Percentiles rank a stretch among this genome's conserved stretches.
Evolutionary conservation across 2,888 invertebrate genomes (phyloP).

Genomic region (Drosophila subquinaria): DNA sequence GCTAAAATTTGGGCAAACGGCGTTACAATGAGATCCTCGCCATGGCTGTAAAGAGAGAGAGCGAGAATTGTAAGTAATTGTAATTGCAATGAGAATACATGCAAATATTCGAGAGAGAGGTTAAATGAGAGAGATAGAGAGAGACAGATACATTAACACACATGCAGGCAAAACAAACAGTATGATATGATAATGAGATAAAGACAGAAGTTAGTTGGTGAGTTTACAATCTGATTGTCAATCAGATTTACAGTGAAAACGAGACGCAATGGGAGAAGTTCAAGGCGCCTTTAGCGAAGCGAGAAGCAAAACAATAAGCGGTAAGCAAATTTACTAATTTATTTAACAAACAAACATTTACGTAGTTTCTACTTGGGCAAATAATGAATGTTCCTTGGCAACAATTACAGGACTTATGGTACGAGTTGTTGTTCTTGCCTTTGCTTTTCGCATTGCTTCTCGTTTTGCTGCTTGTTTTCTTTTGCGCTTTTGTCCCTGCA

Average conservation of each 20-base stretch:
- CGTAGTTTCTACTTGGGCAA: neutral
- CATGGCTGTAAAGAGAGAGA: constrained; percentile 88
- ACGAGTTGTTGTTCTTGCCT: neutral
- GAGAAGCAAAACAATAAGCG: neutral
- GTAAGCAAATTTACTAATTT: neutral
- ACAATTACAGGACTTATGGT: neutral
- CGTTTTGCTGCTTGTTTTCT: neutral
- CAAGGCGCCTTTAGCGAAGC: neutral
- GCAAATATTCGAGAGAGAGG: neutral
- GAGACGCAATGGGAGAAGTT: neutral
- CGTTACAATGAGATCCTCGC: constrained; percentile 99
- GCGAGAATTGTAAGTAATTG: constrained; percentile 5
- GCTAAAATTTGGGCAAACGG: constrained; percentile 99
- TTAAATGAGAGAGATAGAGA: neutral
- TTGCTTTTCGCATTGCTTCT: neutral
- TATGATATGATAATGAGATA: neutral
- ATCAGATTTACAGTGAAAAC: neutral
- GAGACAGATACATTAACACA: neutral
- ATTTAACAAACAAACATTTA: neutral
- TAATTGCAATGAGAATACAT: neutral
- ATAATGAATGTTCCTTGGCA: neutral
- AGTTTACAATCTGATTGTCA: neutral
- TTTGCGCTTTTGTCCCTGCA: neutral
- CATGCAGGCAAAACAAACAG: neutral
- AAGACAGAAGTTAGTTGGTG: neutral